These are phyloP conservation scores for Phainopepla nitens DNA, from an alignment of 2,113 vertebrate genomes.

Conservation along the genomic window DNA sequence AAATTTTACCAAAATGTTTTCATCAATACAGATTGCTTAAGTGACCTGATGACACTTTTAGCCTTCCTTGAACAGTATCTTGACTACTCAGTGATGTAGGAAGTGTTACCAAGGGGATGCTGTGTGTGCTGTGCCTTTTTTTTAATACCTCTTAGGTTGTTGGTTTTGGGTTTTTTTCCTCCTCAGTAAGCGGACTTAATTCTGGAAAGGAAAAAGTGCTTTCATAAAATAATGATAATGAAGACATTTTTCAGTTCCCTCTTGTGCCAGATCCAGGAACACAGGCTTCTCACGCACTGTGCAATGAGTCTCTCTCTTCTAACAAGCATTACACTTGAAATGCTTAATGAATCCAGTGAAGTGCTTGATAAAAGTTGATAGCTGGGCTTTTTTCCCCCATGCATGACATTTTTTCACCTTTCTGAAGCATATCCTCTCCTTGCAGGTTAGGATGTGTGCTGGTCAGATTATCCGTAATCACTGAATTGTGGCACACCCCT, in stretches of 20 bases:
- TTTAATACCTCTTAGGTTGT: background rate
- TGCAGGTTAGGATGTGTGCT: background rate
- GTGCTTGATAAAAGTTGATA: constrained; percentile 24
- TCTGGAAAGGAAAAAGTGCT: background rate
- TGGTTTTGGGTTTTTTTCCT: background rate
- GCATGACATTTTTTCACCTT: background rate
- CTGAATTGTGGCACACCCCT: background rate
- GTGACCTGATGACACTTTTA: background rate
- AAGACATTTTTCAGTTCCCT: constrained; percentile 27
- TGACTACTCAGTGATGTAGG: background rate
- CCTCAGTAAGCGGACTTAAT: background rate
- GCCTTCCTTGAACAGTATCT: background rate
- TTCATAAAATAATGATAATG: constrained; percentile 16
- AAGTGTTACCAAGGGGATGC: background rate
- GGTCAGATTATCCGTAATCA: background rate
- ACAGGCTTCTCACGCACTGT: background rate
- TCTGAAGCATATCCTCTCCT: background rate
- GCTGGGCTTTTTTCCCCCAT: background rate
- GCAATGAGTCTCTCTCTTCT: background rate
- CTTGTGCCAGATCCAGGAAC: background rate
- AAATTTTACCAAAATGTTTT: background rate
- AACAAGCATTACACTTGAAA: constrained; percentile 7
- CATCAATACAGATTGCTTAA: background rate
- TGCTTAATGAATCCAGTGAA: constrained; percentile 1
- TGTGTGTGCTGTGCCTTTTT: background rate